Evolutionary conservation across 2,113 vertebrate species (phyloP), one percentile per base, ranked within the genome.

Genomic region (Vicugna pacos): DNA sequence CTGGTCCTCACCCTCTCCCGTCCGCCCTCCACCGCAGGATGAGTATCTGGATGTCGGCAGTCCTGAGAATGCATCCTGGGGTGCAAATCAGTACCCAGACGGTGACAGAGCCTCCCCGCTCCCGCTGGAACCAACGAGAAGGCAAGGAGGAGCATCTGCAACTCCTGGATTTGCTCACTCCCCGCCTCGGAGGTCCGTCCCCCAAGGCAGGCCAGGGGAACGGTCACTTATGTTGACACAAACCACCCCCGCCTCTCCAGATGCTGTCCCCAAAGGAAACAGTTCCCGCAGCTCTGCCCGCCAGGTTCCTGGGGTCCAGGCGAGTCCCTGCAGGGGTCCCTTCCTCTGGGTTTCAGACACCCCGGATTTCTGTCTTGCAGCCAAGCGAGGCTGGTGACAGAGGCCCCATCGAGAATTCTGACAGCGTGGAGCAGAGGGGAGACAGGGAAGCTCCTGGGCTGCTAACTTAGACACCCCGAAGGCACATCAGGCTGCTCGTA

Each of bases 11-110:
- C 12, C 10, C 22, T 30, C 64, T 15, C 20, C 42, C 1, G 0
- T 13, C 20, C 1, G 0, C 32, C 48, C 1, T 12, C 30, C 14
- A 1, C 8, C 0, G 0, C 10, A 8, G n/a, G 30, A 19, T 8
- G 12, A 7, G 52, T 11, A 3, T 30, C 54, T 2, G 50, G n/a
- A 13, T 0, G 3, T 20, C 4, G 0, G 50, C 30, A 0, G 22
- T 48, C 73, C 12, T 0, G 32, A 64, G 42, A 22, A 38, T 17
- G 5, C 32, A 19, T 48, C 4, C 17, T 1, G 19, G 26, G 11
- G 35, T 0, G 5, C 16, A 28, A 17, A 12, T 28, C 38, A 5
- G 65, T 6, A 28, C 8, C 30, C 30, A 19, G 42, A n/a, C 0
- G 0, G 69, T 13, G 14, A 46, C 64, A 17, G 81, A 14, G 38